These are phyloP conservation scores for Marisa cornuarietis DNA, from an alignment of 1,140 invertebrate genomes.

Conservation along the genomic window DNA sequence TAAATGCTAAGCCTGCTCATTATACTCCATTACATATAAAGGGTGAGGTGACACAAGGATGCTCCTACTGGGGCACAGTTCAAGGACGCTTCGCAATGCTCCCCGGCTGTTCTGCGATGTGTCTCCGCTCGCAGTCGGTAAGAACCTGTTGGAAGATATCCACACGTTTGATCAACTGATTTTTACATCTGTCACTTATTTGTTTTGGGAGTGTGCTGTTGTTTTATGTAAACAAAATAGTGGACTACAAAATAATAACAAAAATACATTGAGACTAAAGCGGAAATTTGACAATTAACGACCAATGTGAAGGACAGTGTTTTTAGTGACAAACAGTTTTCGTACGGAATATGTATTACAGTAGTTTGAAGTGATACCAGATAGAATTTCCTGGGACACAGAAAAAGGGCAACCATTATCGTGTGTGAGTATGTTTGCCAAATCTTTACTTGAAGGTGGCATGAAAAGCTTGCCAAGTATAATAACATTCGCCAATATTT, in stretches of 20 bases:
- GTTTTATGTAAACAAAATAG: not conserved
- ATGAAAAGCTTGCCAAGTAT: too few species aligned
- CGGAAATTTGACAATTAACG: not conserved
- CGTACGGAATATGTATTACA: too few species aligned
- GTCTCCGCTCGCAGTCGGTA: constrained; percentile 35
- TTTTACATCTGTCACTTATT: not conserved
- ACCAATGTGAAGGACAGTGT: too few species aligned
- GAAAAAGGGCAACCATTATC: too few species aligned
- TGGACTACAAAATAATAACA: not conserved
- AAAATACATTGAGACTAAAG: not conserved
- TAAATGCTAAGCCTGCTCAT: not conserved
- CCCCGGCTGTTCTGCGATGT: constrained; percentile 39
- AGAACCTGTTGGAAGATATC: constrained; percentile 6
- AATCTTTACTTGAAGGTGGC: too few species aligned
- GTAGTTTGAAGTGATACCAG: too few species aligned
- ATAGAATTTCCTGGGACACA: too few species aligned
- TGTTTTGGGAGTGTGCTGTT: not conserved
- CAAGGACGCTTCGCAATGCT: constrained; percentile 3
- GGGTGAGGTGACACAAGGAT: constrained; percentile 28
- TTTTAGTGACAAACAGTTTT: too few species aligned
- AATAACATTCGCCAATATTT: not conserved
- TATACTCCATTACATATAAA: constrained; percentile 17
- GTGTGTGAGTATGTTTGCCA: too few species aligned
- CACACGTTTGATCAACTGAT: not conserved
- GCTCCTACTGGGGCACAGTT: constrained; percentile 36